Conservation (phyloP, 2,888 invertebrate species). For the Amphipyra tragopoginis region DNA sequence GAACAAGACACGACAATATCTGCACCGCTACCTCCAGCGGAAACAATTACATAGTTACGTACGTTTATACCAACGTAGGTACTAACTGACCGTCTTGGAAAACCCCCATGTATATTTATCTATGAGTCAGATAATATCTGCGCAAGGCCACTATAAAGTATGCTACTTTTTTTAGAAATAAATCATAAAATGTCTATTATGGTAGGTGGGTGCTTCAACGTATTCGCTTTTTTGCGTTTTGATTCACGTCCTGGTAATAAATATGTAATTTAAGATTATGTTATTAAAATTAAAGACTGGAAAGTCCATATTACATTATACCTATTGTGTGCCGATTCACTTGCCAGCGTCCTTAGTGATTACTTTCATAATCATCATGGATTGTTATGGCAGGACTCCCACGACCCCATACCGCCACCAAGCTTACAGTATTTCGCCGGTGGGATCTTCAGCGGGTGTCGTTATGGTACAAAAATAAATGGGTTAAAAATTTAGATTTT, state of each 20-base stretch:
- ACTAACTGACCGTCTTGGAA: slow-evolving; percentile 43
- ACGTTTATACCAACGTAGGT: slow-evolving; percentile 4
- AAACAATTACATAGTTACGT: slow-evolving; percentile 31
- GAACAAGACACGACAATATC: neutral
- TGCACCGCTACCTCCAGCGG: slow-evolving; percentile 9
- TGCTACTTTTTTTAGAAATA: slow-evolving; percentile 38
- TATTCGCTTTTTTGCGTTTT: slow-evolving; percentile 32
- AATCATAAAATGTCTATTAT: slow-evolving; percentile 40
- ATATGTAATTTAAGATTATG: neutral
- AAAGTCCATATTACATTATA: neutral
- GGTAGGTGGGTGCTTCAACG: slow-evolving; percentile 22
- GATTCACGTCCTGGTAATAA: slow-evolving; percentile 43
- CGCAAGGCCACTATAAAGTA: slow-evolving; percentile 36
- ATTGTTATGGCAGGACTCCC: too few relatives aligned
- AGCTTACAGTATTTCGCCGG: too few relatives aligned
- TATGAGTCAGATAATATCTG: slow-evolving; percentile 40
- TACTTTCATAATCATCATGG: too few relatives aligned
- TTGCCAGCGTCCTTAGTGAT: too few relatives aligned
- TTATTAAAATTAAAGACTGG: neutral
- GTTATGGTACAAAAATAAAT: too few relatives aligned
- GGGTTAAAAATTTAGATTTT: too few relatives aligned
- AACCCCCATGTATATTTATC: slow-evolving; percentile 46
- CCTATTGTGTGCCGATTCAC: neutral
- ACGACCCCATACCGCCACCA: too few relatives aligned
- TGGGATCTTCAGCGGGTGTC: too few relatives aligned